phyloP scores from a whole-genome alignment of 2,113 vertebrate genomes.

The Aythya baeri region DNA sequence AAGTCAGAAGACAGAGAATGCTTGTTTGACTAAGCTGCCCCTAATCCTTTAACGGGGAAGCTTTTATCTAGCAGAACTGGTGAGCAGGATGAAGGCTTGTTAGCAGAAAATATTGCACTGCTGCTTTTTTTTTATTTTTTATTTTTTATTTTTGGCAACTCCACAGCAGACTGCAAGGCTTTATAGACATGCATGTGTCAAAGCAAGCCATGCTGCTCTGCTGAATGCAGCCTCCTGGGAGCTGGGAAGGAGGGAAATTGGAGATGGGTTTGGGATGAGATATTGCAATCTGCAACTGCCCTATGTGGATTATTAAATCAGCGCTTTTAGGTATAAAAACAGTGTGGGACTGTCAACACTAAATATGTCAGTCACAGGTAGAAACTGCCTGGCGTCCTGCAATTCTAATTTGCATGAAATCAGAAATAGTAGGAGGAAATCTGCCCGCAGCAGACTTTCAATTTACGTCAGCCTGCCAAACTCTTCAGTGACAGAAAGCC shows the following conservation, averaged over 20 bases:
- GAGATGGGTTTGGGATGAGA: not conserved
- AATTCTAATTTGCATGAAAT: constrained; percentile 69
- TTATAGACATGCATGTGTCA: not conserved
- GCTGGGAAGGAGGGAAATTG: not conserved
- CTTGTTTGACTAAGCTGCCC: not conserved
- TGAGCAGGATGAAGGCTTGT: not conserved
- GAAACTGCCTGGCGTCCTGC: constrained; percentile 48
- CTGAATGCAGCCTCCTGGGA: not conserved
- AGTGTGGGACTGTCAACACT: constrained; percentile 50
- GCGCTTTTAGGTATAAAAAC: constrained; percentile 22
- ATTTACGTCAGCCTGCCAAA: constrained; percentile 73
- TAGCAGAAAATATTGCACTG: constrained; percentile 38
- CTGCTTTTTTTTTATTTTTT: not conserved
- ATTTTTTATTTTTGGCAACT: not conserved
- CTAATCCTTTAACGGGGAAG: constrained; percentile 2
- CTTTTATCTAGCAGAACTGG: not conserved
- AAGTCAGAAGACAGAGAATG: not conserved
- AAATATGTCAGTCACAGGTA: constrained; percentile 70
- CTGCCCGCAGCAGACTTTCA: constrained; percentile 69
- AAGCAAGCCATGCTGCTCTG: not conserved
- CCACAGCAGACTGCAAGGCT: not conserved
- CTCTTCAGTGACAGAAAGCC: constrained; percentile 39
- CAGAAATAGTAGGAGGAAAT: constrained; percentile 71
- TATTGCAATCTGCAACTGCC: not conserved
- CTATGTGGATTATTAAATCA: not conserved